Conservation (phyloP, 1,140 invertebrate genomes). For the Apis cerana region DNA sequence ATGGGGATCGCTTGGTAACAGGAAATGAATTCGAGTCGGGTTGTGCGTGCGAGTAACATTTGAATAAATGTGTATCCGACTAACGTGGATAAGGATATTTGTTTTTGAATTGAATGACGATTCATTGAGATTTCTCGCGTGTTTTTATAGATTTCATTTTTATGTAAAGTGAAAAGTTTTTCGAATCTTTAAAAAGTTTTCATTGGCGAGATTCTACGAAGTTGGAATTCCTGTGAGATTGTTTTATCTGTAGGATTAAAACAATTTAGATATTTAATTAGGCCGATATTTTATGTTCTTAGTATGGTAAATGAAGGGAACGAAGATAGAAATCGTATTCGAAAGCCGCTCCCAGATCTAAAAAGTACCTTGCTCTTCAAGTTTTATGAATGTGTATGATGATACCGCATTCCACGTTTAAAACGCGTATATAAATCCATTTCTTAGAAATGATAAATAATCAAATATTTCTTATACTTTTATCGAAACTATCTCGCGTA, state of each 20-base stretch:
- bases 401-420: not conserved
- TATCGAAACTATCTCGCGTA: too few species aligned
- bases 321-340: not conserved
- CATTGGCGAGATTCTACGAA: too few species aligned
- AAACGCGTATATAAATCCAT: not conserved
- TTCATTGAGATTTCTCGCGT: not conserved
- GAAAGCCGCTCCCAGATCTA: not conserved
- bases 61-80: not conserved
- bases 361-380: not conserved
- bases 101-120: not conserved
- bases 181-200: too few species aligned
- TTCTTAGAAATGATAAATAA: not conserved
- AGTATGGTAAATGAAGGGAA: not conserved
- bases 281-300: too few species aligned
- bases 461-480: not conserved
- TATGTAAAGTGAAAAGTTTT: too few species aligned
- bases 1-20: not conserved
- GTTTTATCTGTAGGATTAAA: not conserved
- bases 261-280: not conserved
- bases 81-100: not conserved
- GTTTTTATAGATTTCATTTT: not conserved
- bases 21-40: constrained; percentile 14
- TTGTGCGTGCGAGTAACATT: not conserved
- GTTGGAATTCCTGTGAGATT: too few species aligned
- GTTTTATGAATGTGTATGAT: not conserved